phyloP scores from a whole-genome alignment of 2,797 vertebrate genomes.

The Pseudomugil gertrudae region DNA sequence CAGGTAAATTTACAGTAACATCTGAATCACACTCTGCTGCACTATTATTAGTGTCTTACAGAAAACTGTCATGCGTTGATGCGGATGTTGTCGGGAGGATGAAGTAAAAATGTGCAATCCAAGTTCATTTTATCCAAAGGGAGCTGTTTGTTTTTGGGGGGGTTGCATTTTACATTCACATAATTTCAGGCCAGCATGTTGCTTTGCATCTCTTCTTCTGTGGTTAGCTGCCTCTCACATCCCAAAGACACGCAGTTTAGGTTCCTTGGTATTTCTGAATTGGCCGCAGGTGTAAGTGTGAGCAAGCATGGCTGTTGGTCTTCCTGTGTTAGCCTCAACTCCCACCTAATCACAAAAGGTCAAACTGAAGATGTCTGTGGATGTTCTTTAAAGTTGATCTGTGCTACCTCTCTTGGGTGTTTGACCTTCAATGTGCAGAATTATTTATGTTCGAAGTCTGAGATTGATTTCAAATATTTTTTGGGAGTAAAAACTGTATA shows the following conservation, averaged over 20 bases:
- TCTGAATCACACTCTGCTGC: not conserved
- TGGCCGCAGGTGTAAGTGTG: not conserved
- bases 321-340: not conserved
- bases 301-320: not conserved
- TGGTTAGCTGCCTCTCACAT: not conserved
- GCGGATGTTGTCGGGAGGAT: not conserved
- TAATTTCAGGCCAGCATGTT: not conserved
- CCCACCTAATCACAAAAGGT: not conserved
- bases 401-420: not conserved
- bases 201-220: not conserved
- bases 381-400: not conserved
- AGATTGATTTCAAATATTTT: not conserved
- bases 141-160: constrained; percentile 1
- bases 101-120: not conserved
- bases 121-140: not conserved
- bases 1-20: constrained; percentile 2
- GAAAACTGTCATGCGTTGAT: not conserved
- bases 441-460: not conserved
- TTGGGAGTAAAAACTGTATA: not conserved
- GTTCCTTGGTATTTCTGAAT: not conserved
- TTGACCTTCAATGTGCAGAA: not conserved
- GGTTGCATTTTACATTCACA: constrained; percentile 2
- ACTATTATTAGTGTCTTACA: not conserved
- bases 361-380: not conserved
- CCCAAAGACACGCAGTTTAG: not conserved